Evolutionary conservation across 53 echinoderm and acorn worm genomes (phyloP).

Genomic region (Astropecten irregularis): DNA sequence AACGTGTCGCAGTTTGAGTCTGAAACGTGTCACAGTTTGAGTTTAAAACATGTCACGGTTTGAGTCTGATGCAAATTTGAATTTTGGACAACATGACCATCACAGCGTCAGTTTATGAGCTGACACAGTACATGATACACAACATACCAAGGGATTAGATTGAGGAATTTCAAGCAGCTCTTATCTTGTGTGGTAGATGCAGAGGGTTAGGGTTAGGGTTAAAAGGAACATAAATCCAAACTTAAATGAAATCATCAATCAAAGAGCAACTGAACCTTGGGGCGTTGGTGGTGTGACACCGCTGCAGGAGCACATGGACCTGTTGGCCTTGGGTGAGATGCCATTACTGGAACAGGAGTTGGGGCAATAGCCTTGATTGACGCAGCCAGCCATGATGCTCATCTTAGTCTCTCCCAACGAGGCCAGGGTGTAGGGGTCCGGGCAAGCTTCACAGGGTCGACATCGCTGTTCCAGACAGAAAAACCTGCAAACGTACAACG

Average conservation of each 20-base stretch:
- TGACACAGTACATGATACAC: too few species aligned
- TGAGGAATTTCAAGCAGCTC: too few species aligned
- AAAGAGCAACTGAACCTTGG: neutral
- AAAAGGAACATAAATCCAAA: neutral
- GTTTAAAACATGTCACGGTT: too few species aligned
- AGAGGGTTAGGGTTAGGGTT: too few species aligned
- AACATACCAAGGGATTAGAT: too few species aligned
- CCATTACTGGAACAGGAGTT: neutral
- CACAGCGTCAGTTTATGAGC: too few species aligned
- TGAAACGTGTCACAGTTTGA: too few species aligned
- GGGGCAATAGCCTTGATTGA: neutral
- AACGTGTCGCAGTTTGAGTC: too few species aligned
- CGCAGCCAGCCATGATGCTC: neutral
- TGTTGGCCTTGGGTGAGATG: neutral
- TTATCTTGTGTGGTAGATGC: too few species aligned
- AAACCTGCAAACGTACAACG: neutral
- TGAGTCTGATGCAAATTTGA: too few species aligned
- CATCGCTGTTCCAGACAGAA: neutral
- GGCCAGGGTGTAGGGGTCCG: neutral
- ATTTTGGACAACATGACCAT: too few species aligned
- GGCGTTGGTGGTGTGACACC: neutral
- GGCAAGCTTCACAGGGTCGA: neutral
- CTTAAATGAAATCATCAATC: neutral
- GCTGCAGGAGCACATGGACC: neutral
- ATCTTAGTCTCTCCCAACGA: neutral